These are phyloP conservation scores for Aspiorhynchus laticeps DNA, from an alignment of 2,113 vertebrate species.

Conservation along the genomic window DNA sequence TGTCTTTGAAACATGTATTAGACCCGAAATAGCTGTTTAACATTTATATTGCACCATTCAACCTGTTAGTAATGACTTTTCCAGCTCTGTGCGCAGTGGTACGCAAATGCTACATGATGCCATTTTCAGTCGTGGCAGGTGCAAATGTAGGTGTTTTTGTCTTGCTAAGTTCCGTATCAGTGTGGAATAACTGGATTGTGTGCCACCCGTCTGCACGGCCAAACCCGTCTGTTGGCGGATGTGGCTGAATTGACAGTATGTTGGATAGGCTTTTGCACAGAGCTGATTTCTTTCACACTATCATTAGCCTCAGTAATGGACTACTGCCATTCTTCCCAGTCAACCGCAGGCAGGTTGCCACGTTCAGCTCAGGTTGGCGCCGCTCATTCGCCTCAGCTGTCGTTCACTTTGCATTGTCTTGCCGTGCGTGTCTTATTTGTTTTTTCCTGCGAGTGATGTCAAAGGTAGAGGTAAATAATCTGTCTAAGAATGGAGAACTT, in stretches of 20 bases:
- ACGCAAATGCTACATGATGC: conserved; percentile 12
- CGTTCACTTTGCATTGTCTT: conserved; percentile 10
- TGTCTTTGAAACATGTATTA: conserved; percentile 22
- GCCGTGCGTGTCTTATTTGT: conserved; percentile 7
- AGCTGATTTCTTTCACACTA: conserved; percentile 51
- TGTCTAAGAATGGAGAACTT: conserved; percentile 22
- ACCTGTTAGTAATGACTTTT: conserved; percentile 13
- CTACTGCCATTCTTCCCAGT: conserved; percentile 53
- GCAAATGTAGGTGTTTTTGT: conserved; percentile 37
- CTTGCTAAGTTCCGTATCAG: not conserved
- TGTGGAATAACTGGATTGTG: conserved; percentile 38
- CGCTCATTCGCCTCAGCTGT: conserved; percentile 19
- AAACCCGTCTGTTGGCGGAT: conserved; percentile 17
- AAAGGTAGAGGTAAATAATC: conserved; percentile 33
- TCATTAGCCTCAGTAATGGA: conserved; percentile 60
- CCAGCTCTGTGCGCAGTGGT: not conserved
- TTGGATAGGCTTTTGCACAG: conserved; percentile 46
- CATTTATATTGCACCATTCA: conserved; percentile 37
- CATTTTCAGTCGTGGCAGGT: conserved; percentile 14
- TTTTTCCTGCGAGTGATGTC: conserved; percentile 19
- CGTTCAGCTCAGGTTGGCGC: conserved; percentile 22
- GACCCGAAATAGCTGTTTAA: conserved; percentile 12
- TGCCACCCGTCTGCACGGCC: conserved; percentile 1
- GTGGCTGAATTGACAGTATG: conserved; percentile 54
- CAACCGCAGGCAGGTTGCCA: conserved; percentile 38